A percentile compares a stretch with the other conserved stretches of the same genome.
phyloP scores from a whole-genome alignment of 2,113 vertebrate genomes.

The Eulemur rufifrons region DNA sequence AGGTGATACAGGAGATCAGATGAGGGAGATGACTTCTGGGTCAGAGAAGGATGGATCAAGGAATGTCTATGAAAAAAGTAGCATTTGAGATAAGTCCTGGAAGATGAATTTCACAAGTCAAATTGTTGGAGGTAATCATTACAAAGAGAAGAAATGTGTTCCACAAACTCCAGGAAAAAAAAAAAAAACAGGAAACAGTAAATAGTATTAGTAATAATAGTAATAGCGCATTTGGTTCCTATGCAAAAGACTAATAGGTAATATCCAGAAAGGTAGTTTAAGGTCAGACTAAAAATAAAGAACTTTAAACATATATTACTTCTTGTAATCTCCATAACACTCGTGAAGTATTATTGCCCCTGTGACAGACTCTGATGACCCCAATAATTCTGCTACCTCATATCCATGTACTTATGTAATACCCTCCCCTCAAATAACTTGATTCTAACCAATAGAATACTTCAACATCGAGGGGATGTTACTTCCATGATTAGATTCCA shows the following conservation, averaged over 20 bases:
- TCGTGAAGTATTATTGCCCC: background rate
- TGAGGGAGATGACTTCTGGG: background rate
- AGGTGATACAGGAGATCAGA: background rate
- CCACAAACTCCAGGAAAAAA: background rate
- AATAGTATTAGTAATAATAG: background rate
- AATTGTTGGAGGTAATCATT: background rate
- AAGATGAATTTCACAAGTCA: constrained; percentile 48
- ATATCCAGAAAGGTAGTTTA: constrained; percentile 29
- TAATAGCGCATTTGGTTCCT: constrained; percentile 2
- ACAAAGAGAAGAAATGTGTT: constrained; percentile 29
- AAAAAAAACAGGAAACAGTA: background rate
- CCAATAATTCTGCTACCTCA: background rate
- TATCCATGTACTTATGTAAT: background rate
- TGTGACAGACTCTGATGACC: background rate
- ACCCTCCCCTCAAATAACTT: background rate
- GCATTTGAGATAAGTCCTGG: background rate
- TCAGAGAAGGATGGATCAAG: background rate
- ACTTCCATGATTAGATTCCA: background rate
- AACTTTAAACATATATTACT: constrained; percentile 29
- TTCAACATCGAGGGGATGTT: background rate
- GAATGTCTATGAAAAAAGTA: constrained; percentile 4
- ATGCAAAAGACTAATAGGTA: background rate
- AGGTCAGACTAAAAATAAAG: constrained; percentile 36
- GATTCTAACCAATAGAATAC: background rate
- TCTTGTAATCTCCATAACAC: background rate